A percentile compares a stretch with the other conserved stretches of the same genome.
Conservation (phyloP, 2,888 invertebrate species). For the Congeria kusceri region DNA sequence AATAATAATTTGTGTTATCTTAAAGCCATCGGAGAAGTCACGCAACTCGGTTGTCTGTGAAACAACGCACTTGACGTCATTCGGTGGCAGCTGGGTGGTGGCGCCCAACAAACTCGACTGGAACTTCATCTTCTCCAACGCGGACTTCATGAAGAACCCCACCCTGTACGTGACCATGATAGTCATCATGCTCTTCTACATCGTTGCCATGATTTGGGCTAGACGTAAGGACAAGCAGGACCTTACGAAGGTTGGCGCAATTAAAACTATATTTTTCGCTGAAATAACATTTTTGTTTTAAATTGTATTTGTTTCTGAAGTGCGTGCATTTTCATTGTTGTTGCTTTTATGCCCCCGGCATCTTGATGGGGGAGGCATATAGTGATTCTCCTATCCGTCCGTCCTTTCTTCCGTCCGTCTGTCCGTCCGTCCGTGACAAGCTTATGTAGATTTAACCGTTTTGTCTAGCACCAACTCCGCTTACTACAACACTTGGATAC, state of each 20-base stretch:
- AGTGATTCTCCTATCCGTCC: too few species aligned
- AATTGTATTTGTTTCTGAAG: background rate
- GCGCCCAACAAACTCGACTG: conserved; percentile 86
- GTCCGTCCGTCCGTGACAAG: too few species aligned
- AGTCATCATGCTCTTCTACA: conserved; percentile 82
- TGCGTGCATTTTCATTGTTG: too few species aligned
- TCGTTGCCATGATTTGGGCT: conserved; percentile 85
- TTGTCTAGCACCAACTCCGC: too few species aligned
- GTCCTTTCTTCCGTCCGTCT: too few species aligned
- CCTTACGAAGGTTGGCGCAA: conserved; percentile 80
- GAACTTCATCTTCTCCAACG: conserved; percentile 86
- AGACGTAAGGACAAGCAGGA: conserved; percentile 85
- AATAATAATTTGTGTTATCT: too few species aligned
- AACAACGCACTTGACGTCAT: conserved; percentile 85
- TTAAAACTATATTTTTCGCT: background rate
- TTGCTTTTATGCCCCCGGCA: too few species aligned
- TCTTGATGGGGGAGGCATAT: too few species aligned
- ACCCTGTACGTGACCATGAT: conserved; percentile 86
- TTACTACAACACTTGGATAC: too few species aligned
- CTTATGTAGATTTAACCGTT: too few species aligned
- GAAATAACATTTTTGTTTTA: background rate
- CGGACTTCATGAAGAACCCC: conserved; percentile 85
- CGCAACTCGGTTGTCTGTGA: conserved; percentile 72
- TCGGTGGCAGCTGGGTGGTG: conserved; percentile 86
- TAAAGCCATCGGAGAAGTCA: conserved; percentile 62